Percentiles rank a stretch among this genome's conserved stretches.
Evolutionary conservation across 2,113 vertebrate species (phyloP).

Genomic region (Anoplopoma fimbria): DNA sequence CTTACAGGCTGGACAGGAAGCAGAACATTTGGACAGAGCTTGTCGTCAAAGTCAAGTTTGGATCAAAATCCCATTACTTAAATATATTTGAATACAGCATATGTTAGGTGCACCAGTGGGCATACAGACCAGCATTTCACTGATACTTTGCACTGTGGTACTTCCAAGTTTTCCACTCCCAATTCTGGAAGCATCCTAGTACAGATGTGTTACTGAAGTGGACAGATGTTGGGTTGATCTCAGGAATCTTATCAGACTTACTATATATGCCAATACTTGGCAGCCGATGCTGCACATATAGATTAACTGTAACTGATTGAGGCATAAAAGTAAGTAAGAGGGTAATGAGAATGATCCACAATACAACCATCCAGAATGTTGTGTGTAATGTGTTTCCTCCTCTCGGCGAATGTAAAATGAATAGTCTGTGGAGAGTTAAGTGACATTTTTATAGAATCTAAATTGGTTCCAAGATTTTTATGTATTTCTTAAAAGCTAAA

Average conservation of each 20-base stretch:
- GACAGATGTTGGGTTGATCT: background rate
- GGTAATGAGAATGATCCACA: background rate
- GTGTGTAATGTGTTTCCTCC: slow-evolving; percentile 40
- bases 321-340: slow-evolving; percentile 17
- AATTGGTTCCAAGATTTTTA: slow-evolving; percentile 64
- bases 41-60: slow-evolving; percentile 31
- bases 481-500: slow-evolving; percentile 56
- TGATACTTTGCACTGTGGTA: background rate
- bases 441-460: slow-evolving; percentile 66
- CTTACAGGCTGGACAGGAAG: slow-evolving; percentile 27
- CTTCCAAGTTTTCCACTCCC: slow-evolving; percentile 1
- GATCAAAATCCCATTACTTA: slow-evolving; percentile 31
- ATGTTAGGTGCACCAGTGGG: background rate
- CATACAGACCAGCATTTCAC: background rate
- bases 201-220: background rate
- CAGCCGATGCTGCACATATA: background rate
- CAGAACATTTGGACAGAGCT: slow-evolving; percentile 19
- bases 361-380: slow-evolving; percentile 20
- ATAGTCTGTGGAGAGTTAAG: slow-evolving; percentile 35
- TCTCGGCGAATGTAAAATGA: slow-evolving; percentile 35
- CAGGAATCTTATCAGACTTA: background rate
- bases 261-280: no score
- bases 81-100: background rate
- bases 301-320: slow-evolving; percentile 14
- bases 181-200: background rate